Conservation (phyloP, 2,113 vertebrate genomes). For the Pavo muticus region DNA sequence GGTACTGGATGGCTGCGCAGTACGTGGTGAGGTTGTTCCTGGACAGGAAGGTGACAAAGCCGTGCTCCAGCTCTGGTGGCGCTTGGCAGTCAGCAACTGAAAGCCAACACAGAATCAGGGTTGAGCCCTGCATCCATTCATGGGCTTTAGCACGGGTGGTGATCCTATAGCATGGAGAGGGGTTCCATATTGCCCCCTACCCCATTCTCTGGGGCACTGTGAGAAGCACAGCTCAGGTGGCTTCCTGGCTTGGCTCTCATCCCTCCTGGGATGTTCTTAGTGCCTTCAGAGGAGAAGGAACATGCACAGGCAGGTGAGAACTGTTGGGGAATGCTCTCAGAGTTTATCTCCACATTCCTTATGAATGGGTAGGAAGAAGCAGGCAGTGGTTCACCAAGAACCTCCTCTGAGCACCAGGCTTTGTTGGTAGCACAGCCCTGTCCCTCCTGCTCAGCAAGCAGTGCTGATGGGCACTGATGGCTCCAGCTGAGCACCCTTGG, state of each 20-base stretch:
- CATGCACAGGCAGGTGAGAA: neutral
- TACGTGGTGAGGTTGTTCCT: slow-evolving; percentile 87
- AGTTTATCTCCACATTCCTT: neutral
- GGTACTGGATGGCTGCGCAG: slow-evolving; percentile 83
- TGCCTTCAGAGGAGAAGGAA: neutral
- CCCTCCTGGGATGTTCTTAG: neutral
- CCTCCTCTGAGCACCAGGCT: neutral
- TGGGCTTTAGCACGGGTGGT: neutral
- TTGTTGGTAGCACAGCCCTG: neutral
- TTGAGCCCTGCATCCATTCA: neutral
- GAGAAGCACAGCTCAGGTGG: neutral
- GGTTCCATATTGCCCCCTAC: neutral
- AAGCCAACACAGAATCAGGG: slow-evolving; percentile 48
- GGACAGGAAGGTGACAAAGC: slow-evolving; percentile 81
- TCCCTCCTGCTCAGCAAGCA: neutral
- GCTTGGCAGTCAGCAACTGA: slow-evolving; percentile 90
- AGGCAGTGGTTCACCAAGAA: neutral
- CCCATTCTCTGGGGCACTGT: neutral
- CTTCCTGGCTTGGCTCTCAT: neutral
- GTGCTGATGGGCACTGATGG: neutral
- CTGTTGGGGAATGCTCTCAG: neutral
- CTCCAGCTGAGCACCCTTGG: neutral
- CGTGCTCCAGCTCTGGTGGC: slow-evolving; percentile 79
- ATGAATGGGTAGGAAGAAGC: neutral
- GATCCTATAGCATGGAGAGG: neutral